Evolutionary conservation across 2,888 invertebrate species (phyloP).

Genomic region (Philopedon plagiatum): DNA sequence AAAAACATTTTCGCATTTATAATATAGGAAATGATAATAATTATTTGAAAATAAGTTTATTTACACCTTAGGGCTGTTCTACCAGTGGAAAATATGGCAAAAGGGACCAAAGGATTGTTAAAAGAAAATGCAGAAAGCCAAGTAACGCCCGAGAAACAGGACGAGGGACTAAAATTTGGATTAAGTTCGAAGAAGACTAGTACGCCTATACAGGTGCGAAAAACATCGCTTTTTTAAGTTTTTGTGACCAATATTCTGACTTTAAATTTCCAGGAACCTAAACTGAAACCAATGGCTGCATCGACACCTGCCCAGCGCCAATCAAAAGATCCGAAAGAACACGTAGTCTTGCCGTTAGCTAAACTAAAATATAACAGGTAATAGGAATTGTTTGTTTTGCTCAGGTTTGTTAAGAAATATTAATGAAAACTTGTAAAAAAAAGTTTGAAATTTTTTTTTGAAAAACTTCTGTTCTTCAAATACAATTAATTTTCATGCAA

Average conservation of each 20-base stretch:
- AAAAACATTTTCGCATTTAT: too few species aligned
- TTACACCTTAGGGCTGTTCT: slow-evolving; percentile 52
- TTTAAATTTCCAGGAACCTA: slow-evolving; percentile 45
- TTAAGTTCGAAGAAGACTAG: slow-evolving; percentile 52
- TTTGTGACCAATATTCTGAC: too few species aligned
- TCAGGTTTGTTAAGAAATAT: too few species aligned
- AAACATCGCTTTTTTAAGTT: too few species aligned
- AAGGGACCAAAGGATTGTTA: too few species aligned
- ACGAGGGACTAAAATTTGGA: slow-evolving; percentile 30
- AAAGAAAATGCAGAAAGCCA: slow-evolving; percentile 40
- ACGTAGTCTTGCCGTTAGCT: neutral
- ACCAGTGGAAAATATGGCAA: slow-evolving; percentile 56
- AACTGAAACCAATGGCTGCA: slow-evolving; percentile 51
- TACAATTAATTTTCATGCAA: too few species aligned
- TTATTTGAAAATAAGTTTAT: neutral
- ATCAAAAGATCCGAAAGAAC: slow-evolving; percentile 5
- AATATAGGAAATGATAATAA: neutral
- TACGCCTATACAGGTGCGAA: slow-evolving; percentile 55
- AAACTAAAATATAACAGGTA: slow-evolving; percentile 21
- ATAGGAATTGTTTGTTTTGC: too few species aligned
- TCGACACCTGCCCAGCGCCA: slow-evolving; percentile 47
- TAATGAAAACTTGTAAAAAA: too few species aligned
- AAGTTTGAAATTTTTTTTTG: too few species aligned
- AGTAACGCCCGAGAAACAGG: slow-evolving; percentile 38
- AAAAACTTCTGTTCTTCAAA: too few species aligned